A percentile compares a stretch with the other conserved stretches of the same genome.
Evolutionary conservation across 2,888 invertebrate species (phyloP).

Genomic region (Dermolepida albohirtum): DNA sequence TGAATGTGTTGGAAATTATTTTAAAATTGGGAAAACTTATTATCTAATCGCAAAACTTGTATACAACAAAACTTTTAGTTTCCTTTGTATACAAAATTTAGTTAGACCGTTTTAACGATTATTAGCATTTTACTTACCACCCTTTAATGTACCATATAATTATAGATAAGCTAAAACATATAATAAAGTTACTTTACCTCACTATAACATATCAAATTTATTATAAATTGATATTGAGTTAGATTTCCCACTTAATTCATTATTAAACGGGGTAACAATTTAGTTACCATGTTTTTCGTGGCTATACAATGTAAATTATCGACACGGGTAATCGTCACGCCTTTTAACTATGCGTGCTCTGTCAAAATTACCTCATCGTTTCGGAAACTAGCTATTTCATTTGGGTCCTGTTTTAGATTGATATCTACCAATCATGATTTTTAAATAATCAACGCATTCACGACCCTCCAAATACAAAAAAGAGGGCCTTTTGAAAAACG

Average conservation of each 20-base stretch:
- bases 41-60: too few species aligned
- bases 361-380: conserved; percentile 60
- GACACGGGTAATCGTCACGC: conserved; percentile 55
- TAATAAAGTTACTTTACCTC: too few species aligned
- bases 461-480: neutral
- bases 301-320: conserved; percentile 55
- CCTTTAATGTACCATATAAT: too few species aligned
- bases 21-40: too few species aligned
- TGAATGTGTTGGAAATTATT: too few species aligned
- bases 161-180: too few species aligned
- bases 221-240: neutral
- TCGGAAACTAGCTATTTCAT: conserved; percentile 58
- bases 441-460: conserved; percentile 45
- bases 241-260: neutral
- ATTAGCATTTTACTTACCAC: too few species aligned
- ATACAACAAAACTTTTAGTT: too few species aligned
- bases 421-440: conserved; percentile 57
- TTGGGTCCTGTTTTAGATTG: conserved; percentile 57
- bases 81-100: too few species aligned
- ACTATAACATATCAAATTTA: neutral
- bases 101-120: too few species aligned
- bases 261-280: neutral
- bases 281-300: conserved; percentile 49
- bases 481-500: too few species aligned
- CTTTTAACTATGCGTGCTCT: conserved; percentile 59